Conservation (phyloP, 2,113 vertebrate genomes). For the Rana temporaria region DNA sequence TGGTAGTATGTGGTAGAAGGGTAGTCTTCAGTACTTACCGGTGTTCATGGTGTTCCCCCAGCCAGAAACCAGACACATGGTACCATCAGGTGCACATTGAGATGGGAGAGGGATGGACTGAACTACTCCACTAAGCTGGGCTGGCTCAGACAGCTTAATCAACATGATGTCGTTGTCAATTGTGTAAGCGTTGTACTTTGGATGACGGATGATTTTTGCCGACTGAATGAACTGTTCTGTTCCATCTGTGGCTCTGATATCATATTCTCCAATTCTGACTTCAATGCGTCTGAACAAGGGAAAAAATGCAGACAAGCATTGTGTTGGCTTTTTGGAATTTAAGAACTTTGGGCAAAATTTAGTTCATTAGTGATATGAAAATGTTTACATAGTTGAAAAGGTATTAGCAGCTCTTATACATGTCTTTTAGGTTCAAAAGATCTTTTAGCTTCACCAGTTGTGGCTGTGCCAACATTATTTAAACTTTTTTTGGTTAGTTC, state of each 20-base stretch:
- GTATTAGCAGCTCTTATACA: too few relatives aligned
- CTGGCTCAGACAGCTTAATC: conserved; percentile 71
- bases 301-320: background rate
- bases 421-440: too few relatives aligned
- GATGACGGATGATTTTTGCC: conserved; percentile 60
- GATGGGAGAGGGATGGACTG: conserved; percentile 70
- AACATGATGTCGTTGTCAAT: conserved; percentile 79
- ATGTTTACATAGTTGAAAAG: too few relatives aligned
- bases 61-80: conserved; percentile 70
- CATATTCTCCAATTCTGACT: conserved; percentile 51
- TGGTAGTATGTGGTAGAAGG: too few relatives aligned
- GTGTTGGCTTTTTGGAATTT: too few relatives aligned
- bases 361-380: too few relatives aligned
- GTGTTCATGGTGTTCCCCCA: conserved; percentile 75
- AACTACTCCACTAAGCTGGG: conserved; percentile 67
- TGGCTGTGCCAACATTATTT: too few relatives aligned
- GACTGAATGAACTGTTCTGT: conserved; percentile 42
- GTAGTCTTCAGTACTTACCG: background rate
- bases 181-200: conserved; percentile 63
- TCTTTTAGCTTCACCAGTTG: too few relatives aligned
- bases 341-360: too few relatives aligned
- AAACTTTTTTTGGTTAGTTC: too few relatives aligned
- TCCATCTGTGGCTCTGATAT: conserved; percentile 7
- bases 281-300: conserved; percentile 30
- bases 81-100: conserved; percentile 68